phyloP scores from a whole-genome alignment of 2,113 vertebrate species.

The Acrocephalus kingi region DNA sequence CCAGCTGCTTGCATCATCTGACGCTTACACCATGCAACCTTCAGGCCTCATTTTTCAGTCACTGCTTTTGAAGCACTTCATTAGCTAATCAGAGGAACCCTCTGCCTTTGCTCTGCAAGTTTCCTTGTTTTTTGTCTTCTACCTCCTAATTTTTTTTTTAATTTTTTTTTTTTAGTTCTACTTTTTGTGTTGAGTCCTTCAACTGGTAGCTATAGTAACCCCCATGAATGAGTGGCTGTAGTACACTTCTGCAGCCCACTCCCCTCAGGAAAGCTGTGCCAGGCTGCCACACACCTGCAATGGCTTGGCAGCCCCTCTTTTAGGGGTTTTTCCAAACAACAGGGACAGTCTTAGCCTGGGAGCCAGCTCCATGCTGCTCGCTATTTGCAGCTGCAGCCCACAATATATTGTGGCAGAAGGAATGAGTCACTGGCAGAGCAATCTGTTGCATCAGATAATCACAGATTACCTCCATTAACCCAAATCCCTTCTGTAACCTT shows the following conservation, averaged over 20 bases:
- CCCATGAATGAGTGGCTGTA: not conserved
- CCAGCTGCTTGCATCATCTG: constrained; percentile 37
- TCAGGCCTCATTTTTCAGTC: constrained; percentile 7
- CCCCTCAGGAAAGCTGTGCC: not conserved
- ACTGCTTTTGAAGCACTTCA: constrained; percentile 24
- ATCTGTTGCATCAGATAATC: constrained; percentile 53
- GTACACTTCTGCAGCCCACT: not conserved
- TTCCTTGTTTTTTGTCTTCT: not conserved
- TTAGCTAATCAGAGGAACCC: constrained; percentile 12
- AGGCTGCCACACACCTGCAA: not conserved
- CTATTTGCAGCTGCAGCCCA: constrained; percentile 45
- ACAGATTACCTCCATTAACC: constrained; percentile 65
- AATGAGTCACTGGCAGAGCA: constrained; percentile 53
- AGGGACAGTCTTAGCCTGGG: not conserved
- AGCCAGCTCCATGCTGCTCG: not conserved
- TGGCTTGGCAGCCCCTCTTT: not conserved
- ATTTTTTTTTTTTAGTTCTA: not conserved
- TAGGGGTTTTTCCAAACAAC: not conserved
- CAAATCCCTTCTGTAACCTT: constrained; percentile 52
- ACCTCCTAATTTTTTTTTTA: not conserved
- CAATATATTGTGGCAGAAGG: constrained; percentile 30
- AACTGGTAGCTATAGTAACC: constrained; percentile 56
- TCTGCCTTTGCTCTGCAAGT: constrained; percentile 10
- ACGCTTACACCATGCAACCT: not conserved
- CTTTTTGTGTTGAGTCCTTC: constrained; percentile 13